Evolutionary conservation across 2,797 vertebrate species (phyloP), one percentile per base, ranked within the genome.

Genomic region (Caiman crocodilus): DNA sequence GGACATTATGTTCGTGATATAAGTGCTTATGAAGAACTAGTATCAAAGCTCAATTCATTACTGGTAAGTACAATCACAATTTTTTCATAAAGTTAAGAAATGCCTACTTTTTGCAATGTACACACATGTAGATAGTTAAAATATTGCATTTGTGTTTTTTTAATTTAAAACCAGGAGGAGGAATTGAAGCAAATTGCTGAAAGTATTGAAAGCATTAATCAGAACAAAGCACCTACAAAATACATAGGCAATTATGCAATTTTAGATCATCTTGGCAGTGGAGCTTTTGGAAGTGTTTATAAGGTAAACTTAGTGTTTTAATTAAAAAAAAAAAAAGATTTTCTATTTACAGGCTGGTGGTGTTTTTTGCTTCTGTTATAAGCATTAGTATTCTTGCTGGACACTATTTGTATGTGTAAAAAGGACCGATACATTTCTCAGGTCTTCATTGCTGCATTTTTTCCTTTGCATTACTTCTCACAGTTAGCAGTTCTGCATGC

Each of bases 1-100:
- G 99, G 99, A 93, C 98, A 99, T 97, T 99, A 99, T 30, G 97
- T 99, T 30, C 96, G 98, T 86, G 98, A 99, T 94, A 99, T 99
- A 84, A 12, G 97, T 59, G 98, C 98, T 82, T 99, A 99, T 28
- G 98, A 99, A 96, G 97, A 97, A 10, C 97, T 99, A 93, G 98
- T 98, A 82, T 98, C 97, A 25, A 98, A 98, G 96, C 96, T 99
- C 90, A 98, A 98, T 82, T 96, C 96, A 79, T 98, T 98, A 96
- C 95, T 97, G 92, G 99, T 99, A 97, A 98, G 98, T 97, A 65
- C 86, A 57, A 65, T 76, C 95, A 50, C 85, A 64, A 61, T 77
- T 50, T 13, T 73, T 82, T 79, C 35, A 10, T 60, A 73, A n/a
- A 59, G 76, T 87, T 67, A 90, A 79, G n/a, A 83, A 84, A 3